Evolutionary conservation across 2,797 vertebrate species (phyloP).

Genomic region (Myotis vivesi): DNA sequence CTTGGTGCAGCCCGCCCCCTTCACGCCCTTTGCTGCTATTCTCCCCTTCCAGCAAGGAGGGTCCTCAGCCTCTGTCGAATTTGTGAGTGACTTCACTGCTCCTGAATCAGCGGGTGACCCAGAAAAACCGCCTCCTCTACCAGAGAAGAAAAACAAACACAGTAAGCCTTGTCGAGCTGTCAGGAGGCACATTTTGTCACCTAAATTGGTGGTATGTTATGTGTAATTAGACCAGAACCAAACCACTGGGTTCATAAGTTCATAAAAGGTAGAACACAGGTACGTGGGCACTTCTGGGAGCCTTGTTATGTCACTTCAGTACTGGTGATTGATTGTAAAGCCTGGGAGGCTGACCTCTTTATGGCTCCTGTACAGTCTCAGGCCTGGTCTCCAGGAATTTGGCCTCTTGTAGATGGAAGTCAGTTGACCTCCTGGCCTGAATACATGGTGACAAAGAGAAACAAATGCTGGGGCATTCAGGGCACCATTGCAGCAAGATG

Average conservation of each 20-base stretch:
- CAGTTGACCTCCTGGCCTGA: not conserved
- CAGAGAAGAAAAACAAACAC: constrained; percentile 97
- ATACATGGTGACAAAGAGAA: not conserved
- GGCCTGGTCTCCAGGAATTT: not conserved
- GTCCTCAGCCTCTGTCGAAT: constrained; percentile 81
- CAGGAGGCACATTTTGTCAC: not conserved
- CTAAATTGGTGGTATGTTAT: not conserved
- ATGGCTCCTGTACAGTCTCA: not conserved
- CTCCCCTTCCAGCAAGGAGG: constrained; percentile 88
- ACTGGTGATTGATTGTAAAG: not conserved
- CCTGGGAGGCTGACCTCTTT: not conserved
- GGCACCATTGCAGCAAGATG: not conserved
- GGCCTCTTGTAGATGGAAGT: not conserved
- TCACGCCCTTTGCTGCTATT: constrained; percentile 86
- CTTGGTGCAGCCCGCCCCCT: constrained; percentile 74
- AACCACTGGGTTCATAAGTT: not conserved
- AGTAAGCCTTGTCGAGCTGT: constrained; percentile 87
- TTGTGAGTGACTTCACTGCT: constrained; percentile 86
- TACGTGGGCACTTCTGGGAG: not conserved
- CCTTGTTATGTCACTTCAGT: constrained; percentile 31
- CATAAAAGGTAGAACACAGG: not conserved
- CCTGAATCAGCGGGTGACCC: constrained; percentile 86
- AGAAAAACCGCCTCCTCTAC: constrained; percentile 93
- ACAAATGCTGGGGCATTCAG: accelerated
- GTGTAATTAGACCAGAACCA: not conserved